These are phyloP conservation scores for Acanthochromis polyacanthus DNA, from an alignment of 2,113 vertebrate genomes.

Conservation along the genomic window DNA sequence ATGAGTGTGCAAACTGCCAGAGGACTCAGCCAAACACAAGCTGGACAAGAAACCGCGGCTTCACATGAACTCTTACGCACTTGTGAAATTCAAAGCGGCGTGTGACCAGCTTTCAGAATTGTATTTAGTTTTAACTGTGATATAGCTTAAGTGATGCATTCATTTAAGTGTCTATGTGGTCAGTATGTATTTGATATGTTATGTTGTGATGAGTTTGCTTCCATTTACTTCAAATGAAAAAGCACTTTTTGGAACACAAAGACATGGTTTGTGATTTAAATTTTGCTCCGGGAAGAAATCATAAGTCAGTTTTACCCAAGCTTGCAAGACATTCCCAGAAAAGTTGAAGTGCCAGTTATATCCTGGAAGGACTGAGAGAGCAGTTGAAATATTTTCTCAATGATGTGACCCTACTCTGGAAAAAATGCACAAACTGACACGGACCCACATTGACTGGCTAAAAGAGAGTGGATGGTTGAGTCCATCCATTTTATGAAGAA, in stretches of 20 bases:
- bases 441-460: not conserved
- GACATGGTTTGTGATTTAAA: constrained; percentile 9
- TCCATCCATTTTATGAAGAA: not conserved
- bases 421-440: constrained; percentile 20
- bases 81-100: constrained; percentile 3
- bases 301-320: not conserved
- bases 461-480: not conserved
- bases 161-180: not conserved
- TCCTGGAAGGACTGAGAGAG: constrained; percentile 60
- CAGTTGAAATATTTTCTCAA: constrained; percentile 63
- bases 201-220: constrained; percentile 40
- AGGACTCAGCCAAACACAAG: constrained; percentile 6
- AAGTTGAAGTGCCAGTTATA: constrained; percentile 19
- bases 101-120: constrained; percentile 37
- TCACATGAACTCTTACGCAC: constrained; percentile 28
- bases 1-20: constrained; percentile 21
- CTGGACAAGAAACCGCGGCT: not conserved
- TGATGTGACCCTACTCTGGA: constrained; percentile 37
- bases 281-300: not conserved
- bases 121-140: constrained; percentile 19
- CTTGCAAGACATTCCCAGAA: constrained; percentile 48
- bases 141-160: not conserved
- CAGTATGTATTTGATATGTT: constrained; percentile 25
- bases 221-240: constrained; percentile 52
- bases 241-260: constrained; percentile 33